These are phyloP conservation scores for Neuroscelio doddi DNA, from an alignment of 2,888 invertebrate species.

Conservation along the genomic window DNA sequence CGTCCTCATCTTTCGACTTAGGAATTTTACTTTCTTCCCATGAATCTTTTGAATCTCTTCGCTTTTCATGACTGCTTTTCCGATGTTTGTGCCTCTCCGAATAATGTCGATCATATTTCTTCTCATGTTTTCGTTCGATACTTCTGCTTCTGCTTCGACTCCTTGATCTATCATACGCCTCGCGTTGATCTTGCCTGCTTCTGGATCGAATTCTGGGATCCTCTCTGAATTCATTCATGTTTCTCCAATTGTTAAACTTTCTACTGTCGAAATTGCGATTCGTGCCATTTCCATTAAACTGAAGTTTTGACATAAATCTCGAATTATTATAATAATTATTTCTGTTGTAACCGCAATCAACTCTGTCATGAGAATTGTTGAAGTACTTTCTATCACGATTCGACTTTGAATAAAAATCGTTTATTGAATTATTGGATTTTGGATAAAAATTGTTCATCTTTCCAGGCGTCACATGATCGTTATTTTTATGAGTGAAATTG, in stretches of 20 bases:
- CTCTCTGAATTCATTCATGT: not conserved
- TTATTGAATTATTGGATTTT: too few species aligned
- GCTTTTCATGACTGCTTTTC: not conserved
- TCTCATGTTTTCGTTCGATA: not conserved
- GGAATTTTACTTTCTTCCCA: not conserved
- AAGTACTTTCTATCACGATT: too few species aligned
- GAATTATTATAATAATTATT: too few species aligned
- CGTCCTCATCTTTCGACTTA: not conserved
- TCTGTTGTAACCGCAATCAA: too few species aligned
- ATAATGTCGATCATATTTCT: not conserved
- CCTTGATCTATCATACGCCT: not conserved
- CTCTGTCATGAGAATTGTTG: too few species aligned
- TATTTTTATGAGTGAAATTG: too few species aligned
- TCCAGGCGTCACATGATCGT: too few species aligned
- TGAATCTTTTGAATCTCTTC: not conserved
- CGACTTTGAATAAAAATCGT: too few species aligned
- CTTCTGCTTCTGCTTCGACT: conserved; percentile 8
- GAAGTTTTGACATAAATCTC: not conserved
- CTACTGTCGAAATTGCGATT: too few species aligned
- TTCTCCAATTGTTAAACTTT: not conserved
- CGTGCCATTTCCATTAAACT: not conserved
- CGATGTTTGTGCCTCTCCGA: too few species aligned
- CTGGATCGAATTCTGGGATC: not conserved
- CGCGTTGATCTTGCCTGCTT: not conserved
- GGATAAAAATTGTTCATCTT: too few species aligned